A percentile compares a stretch with the other conserved stretches of the same genome.
These are phyloP conservation scores for Drosophila paulistorum DNA, from an alignment of 1,140 invertebrate species.

Conservation along the genomic window DNA sequence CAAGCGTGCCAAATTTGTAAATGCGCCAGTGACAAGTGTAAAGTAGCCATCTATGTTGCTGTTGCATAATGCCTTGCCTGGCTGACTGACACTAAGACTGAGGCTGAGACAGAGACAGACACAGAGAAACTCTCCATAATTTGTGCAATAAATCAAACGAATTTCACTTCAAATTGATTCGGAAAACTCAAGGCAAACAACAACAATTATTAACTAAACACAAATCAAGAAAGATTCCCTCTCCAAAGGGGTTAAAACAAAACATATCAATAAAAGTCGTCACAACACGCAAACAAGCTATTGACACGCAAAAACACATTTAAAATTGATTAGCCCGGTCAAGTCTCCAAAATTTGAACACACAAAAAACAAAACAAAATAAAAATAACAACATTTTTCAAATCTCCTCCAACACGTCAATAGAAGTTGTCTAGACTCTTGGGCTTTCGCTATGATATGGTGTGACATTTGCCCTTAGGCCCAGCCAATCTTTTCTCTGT, in stretches of 20 bases:
- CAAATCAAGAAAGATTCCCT: constrained; percentile 37
- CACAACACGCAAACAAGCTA: constrained; percentile 76
- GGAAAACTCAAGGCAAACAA: constrained; percentile 63
- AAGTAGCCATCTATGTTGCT: constrained; percentile 36
- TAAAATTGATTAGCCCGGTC: constrained; percentile 79
- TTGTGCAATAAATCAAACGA: constrained; percentile 81
- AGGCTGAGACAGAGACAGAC: constrained; percentile 25
- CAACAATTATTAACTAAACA: constrained; percentile 68
- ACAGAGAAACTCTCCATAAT: constrained; percentile 69
- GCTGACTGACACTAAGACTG: constrained; percentile 16
- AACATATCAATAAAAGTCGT: constrained; percentile 79
- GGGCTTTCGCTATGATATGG: constrained; percentile 29
- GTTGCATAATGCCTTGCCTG: constrained; percentile 59
- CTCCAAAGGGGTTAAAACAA: constrained; percentile 39
- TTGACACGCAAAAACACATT: constrained; percentile 82
- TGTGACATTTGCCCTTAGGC: constrained; percentile 66
- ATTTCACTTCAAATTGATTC: constrained; percentile 71
- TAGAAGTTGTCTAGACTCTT: constrained; percentile 15
- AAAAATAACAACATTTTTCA: constrained; percentile 51
- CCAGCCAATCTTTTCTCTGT: constrained; percentile 32
- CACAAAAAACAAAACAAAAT: not conserved
- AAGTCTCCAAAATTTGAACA: constrained; percentile 25
- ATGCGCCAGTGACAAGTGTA: constrained; percentile 78
- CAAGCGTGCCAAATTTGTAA: constrained; percentile 80
- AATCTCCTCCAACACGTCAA: constrained; percentile 33